These are phyloP conservation scores for Mus pahari DNA, from an alignment of 2,113 vertebrate species.

Conservation along the genomic window DNA sequence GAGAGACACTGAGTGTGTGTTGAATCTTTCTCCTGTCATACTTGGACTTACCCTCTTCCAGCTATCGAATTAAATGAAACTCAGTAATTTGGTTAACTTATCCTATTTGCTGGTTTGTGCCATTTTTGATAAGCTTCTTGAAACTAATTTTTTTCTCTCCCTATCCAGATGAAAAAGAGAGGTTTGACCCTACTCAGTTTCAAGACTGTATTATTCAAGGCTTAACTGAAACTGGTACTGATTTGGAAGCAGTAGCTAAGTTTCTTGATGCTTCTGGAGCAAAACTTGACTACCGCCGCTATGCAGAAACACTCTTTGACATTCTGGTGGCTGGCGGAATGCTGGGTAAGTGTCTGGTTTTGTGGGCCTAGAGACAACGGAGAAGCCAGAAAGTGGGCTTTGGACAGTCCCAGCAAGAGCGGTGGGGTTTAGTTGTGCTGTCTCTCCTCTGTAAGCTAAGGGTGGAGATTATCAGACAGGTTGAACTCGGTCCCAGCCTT, in stretches of 20 bases:
- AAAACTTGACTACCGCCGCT: slow-evolving; percentile 99
- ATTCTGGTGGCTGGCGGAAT: slow-evolving; percentile 99
- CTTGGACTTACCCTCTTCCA: slow-evolving; percentile 19
- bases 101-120: neutral
- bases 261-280: slow-evolving; percentile 99
- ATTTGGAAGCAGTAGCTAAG: slow-evolving; percentile 99
- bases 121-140: slow-evolving; percentile 41
- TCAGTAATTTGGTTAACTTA: neutral
- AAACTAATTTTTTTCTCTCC: neutral
- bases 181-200: slow-evolving; percentile 99
- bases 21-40: neutral
- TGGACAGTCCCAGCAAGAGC: neutral
- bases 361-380: neutral
- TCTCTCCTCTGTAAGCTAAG: neutral
- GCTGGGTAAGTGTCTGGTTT: slow-evolving; percentile 93
- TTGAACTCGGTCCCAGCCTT: neutral
- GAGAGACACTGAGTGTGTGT: neutral
- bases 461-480: neutral
- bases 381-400: slow-evolving; percentile 29
- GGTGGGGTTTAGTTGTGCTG: neutral
- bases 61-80: slow-evolving; percentile 35
- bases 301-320: slow-evolving; percentile 99
- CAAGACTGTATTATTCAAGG: slow-evolving; percentile 99
- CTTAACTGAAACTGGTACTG: slow-evolving; percentile 99
- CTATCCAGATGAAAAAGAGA: slow-evolving; percentile 99